Base-by-base conservation (phyloP, 2,113 vertebrate species). In the Cololabis saira region DNA sequence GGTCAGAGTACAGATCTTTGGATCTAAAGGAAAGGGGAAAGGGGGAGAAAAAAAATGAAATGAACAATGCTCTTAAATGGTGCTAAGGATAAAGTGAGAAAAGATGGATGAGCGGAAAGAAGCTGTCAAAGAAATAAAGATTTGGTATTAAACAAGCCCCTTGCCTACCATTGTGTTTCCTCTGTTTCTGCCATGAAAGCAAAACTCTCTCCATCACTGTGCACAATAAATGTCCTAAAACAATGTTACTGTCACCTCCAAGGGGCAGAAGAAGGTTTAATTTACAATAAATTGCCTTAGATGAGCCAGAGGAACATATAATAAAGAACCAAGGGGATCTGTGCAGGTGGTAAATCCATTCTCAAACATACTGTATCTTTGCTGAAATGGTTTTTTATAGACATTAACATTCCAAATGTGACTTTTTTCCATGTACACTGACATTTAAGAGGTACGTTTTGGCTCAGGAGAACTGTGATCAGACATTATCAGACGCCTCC, bases 1-100 rank as follows among this genome's bases (percentile, higher is more conserved):
- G 51, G 97, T 99, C 84, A 98, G 92, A 7, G 95, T 92, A 69
- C 93, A 97, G 73, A 97, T 94, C 85, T 98, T 98, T 71, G 94
- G 93, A 92, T 98, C 96, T 98, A 80, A 12, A 67, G 54, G 17
- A 54, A 61, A 62, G 18, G 63, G 13, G 17, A 54, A 59, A 60
- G 18, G 63, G 13, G 47, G 1, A 41, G 44, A 3, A 45, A 37
- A 21, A 37, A 21, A 2, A 37, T 17, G 30, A 57, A 22, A 15
- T 1, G 21, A 21, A 12, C 4, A 14, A 14, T 61, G 3, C 45
- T 11, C n/a, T 18, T 17, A 12, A n/a, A 40, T 24, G 16, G 8
- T 40, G 27, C 22, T 21, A 18, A 67, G 51, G 7, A n/a, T 1
- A 48, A 14, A 21, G 22, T 47, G 0, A 63, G 30, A 44, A 37